phyloP scores from a whole-genome alignment of 2,888 invertebrate genomes.

The Stomorhina lunata region DNA sequence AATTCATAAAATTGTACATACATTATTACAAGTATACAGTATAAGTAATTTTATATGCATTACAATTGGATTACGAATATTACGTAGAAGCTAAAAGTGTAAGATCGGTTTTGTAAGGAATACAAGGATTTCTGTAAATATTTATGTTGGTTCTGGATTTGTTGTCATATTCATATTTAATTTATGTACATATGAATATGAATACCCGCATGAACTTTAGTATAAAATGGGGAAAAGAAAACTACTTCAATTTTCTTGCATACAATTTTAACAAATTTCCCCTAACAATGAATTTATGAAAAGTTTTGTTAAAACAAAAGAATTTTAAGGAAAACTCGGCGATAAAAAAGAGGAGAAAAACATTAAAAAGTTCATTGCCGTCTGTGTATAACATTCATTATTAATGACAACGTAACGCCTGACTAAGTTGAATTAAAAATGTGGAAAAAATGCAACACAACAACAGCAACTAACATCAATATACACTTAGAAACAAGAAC shows the following conservation, averaged over 20 bases:
- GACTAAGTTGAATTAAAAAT: conserved; percentile 59
- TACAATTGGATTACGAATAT: background rate
- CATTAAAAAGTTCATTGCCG: conserved; percentile 80
- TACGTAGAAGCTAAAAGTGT: background rate
- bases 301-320: conserved; percentile 15
- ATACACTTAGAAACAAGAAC: conserved; percentile 51
- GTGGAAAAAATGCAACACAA: background rate
- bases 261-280: conserved; percentile 17
- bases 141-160: background rate
- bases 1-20: background rate
- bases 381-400: conserved; percentile 76
- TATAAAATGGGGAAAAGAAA: background rate
- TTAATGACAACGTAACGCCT: conserved; percentile 74
- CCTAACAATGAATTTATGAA: conserved; percentile 33
- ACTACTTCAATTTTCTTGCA: conserved; percentile 35
- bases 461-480: conserved; percentile 56
- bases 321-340: conserved; percentile 11
- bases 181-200: background rate
- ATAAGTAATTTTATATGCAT: background rate
- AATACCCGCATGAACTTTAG: conserved; percentile 22
- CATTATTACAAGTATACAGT: background rate
- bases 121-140: background rate
- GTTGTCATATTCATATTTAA: conserved; percentile 16
- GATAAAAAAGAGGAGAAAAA: conserved; percentile 50
- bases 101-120: background rate